A percentile compares a stretch with the other conserved stretches of the same genome.
phyloP scores from a whole-genome alignment of 2,113 vertebrate genomes.

The Suncus etruscus region DNA sequence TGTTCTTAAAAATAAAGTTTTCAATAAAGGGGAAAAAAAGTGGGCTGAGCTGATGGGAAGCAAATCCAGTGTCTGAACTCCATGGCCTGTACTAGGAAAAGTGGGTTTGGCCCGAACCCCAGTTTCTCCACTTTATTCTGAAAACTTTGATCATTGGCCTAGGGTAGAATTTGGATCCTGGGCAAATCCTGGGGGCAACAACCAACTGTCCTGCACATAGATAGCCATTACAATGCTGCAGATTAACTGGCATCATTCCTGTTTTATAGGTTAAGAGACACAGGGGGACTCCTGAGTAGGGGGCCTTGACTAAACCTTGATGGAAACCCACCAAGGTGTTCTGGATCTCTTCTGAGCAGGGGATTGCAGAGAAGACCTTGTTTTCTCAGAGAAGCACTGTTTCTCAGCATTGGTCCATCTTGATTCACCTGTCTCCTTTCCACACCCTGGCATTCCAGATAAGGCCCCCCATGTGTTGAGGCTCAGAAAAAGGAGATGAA shows the following conservation, averaged over 20 bases:
- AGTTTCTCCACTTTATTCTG: not conserved
- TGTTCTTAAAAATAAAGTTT: too few relatives aligned
- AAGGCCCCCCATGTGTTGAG: not conserved
- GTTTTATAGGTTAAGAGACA: too few relatives aligned
- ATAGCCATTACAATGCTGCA: too few relatives aligned
- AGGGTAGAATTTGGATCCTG: not conserved
- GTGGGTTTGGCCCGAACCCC: not conserved
- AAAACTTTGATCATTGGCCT: not conserved
- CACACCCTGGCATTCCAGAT: accelerated
- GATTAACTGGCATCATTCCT: too few relatives aligned
- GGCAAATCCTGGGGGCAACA: not conserved
- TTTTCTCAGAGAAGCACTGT: not conserved
- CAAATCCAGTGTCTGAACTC: too few relatives aligned
- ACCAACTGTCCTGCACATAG: too few relatives aligned
- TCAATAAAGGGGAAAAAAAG: too few relatives aligned
- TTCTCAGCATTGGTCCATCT: too few relatives aligned
- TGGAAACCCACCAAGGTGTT: not conserved
- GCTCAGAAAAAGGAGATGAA: not conserved
- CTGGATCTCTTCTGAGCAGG: not conserved
- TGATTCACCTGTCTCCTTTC: not conserved
- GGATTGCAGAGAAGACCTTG: not conserved
- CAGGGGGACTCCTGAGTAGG: not conserved
- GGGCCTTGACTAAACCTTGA: not conserved
- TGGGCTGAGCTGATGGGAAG: too few relatives aligned
- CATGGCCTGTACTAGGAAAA: too few relatives aligned